Base-by-base conservation (phyloP, 1,140 invertebrate genomes). In the Druon quercuslanigerum region DNA sequence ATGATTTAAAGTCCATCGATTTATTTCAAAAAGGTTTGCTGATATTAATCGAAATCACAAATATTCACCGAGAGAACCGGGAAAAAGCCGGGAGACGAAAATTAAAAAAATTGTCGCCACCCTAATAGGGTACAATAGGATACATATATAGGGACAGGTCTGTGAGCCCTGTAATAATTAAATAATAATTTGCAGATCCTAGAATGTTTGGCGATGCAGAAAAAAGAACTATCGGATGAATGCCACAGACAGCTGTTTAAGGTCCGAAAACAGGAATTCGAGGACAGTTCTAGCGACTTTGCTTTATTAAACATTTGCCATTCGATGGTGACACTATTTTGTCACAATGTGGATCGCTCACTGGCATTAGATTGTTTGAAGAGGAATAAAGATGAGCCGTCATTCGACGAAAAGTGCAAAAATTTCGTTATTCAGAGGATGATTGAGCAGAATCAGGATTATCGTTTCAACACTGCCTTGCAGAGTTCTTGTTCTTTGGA, bases 371-470 rank as follows among this genome's bases (percentile, higher is more conserved):
- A 95, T 75, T 96, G 95, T 87, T 89, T 96, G 14, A 96, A 95
- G 92, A 94, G 92, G 79, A 93, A 96, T 82, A 96, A 96, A 87
- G 95, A 98, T 86, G 94, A 97, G 82, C 90, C 92, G 19, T 93
- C 93, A 25, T 99, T 98, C 91, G 96, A 98, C 88, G 93, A 95
- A 73, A 95, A 95, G 73, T 99, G 99, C 89, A 95, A 96, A 85
- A 92, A 94, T 72, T 93, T 99, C 14, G 95, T 99, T 4, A 92
- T 97, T 11, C 95, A 96, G 88, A 93, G 98, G 87, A 96, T 99
- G 94, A 95, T 97, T 74, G 97, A 98, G 89, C 97, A 98, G 91
- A 97, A 97, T 88, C 93, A 95, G 60, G 98, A 99, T 91, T 97
- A 97, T 85, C 93, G 98, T 81, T 95, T 99, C 70, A 99, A 99